Evolutionary conservation across 2,888 invertebrate species (phyloP).

Genomic region (Lasioglossum zephyrum): DNA sequence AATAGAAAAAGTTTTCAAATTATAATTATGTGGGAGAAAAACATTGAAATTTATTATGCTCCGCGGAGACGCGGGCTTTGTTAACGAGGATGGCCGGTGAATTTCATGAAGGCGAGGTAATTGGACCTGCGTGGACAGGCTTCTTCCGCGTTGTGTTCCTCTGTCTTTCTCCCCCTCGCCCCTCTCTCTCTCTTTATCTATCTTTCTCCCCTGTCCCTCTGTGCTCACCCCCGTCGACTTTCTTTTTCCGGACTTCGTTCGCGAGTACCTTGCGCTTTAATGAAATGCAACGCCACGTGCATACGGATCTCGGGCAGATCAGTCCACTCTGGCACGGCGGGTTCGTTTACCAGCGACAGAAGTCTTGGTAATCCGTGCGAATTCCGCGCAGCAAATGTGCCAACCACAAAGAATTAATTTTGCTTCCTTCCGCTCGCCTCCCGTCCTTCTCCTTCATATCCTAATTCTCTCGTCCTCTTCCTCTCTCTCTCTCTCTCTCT

Average conservation of each 20-base stretch:
- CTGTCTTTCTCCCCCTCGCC: background rate
- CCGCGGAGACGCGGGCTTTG: constrained; percentile 51
- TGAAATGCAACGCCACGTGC: constrained; percentile 78
- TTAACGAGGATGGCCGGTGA: constrained; percentile 64
- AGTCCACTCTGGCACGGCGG: constrained; percentile 50
- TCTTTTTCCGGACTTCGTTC: constrained; percentile 51
- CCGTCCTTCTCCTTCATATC: background rate
- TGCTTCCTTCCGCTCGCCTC: constrained; percentile 39
- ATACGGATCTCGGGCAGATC: constrained; percentile 68
- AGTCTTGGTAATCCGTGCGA: constrained; percentile 74
- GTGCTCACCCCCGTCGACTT: constrained; percentile 29
- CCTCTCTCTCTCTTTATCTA: background rate
- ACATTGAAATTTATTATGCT: constrained; percentile 70
- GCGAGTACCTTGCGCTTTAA: constrained; percentile 60
- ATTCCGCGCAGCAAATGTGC: constrained; percentile 58
- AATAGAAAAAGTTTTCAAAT: constrained; percentile 63
- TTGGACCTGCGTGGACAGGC: constrained; percentile 66
- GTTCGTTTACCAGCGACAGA: constrained; percentile 57
- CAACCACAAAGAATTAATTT: constrained; percentile 75
- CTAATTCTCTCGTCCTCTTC: background rate
- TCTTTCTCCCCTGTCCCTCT: background rate
- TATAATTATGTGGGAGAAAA: constrained; percentile 60
- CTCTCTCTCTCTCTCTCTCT: background rate
- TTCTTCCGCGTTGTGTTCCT: constrained; percentile 20
- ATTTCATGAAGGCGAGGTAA: constrained; percentile 65